Base-by-base conservation (phyloP, 2,113 vertebrate genomes). In the Oplegnathus fasciatus region DNA sequence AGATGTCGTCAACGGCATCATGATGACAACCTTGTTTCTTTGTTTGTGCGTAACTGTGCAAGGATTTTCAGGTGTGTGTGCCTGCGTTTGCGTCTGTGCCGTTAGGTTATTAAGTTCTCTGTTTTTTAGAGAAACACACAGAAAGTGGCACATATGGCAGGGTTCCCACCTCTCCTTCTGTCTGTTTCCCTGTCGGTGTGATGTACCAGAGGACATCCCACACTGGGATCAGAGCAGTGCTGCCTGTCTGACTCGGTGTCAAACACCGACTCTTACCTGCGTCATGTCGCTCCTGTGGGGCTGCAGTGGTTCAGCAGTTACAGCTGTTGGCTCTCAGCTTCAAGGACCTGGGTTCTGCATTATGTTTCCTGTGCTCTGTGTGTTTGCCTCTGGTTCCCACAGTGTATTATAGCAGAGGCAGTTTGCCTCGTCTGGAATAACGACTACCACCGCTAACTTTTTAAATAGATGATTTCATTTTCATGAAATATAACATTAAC, bases 231-330 rank as follows among this genome's bases (percentile, higher is more conserved):
- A 54, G 54, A 78, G 76, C 68, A 22, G 48, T 2, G 48, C 74
- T 75, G 64, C 37, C n/a, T 54, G 76, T 71, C 68, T 86, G 77
- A 73, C 64, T 70, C 52, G 11, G 37, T 76, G 71, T 80, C 67
- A 44, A 61, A 69, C 78, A 48, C 20, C 5, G 48, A 69, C 64
- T 75, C 57, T 55, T 26, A 48, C 55, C 58, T 66, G 69, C 44
- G 28, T 84, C 20, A 58, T 37, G 42, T 48, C 9, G 17, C 30
- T 73, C 40, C 65, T 24, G 7, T 48, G 67, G 52, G 0, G 22
- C 77, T 74, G 62, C 42, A 54, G 32, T 18, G 65, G 28, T 58
- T 67, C 40, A 57, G 20, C 14, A 46, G 20, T 68, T 78, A 37
- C 78, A 66, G 50, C 72, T 74, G 73, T 69, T 28, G 32, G 14